Evolutionary conservation across 2,113 vertebrate species (phyloP).

Genomic region (Puma concolor): DNA sequence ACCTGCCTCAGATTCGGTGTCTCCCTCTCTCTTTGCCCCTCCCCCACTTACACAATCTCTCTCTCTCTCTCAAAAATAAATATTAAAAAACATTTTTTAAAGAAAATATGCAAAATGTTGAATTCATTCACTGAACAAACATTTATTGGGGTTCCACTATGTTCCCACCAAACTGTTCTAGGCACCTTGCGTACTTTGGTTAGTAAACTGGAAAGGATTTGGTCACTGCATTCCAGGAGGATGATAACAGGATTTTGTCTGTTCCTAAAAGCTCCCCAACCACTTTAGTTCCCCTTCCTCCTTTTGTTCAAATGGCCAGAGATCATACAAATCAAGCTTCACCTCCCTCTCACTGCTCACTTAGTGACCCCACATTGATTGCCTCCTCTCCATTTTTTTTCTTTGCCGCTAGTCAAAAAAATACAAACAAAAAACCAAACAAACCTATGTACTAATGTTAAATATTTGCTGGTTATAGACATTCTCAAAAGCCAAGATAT

Average conservation of each 20-base stretch:
- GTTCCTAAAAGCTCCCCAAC: accelerated
- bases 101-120: background rate
- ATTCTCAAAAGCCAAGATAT: background rate
- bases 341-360: background rate
- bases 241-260: background rate
- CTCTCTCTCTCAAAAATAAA: too few species aligned
- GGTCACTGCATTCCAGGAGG: background rate
- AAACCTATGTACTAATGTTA: background rate
- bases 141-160: background rate
- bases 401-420: background rate
- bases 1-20: too few species aligned
- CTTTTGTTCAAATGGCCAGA: background rate
- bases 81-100: too few species aligned
- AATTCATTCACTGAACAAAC: background rate
- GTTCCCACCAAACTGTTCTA: too few species aligned
- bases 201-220: background rate
- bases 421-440: background rate
- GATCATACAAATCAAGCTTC: background rate
- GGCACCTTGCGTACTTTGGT: background rate
- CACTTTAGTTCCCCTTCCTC: background rate
- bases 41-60: too few species aligned
- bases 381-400: background rate
- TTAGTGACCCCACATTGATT: background rate
- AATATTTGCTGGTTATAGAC: background rate
- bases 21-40: too few species aligned